Base-by-base conservation (phyloP, 2,797 vertebrate species). In the Tragelaphus eurycerus region DNA sequence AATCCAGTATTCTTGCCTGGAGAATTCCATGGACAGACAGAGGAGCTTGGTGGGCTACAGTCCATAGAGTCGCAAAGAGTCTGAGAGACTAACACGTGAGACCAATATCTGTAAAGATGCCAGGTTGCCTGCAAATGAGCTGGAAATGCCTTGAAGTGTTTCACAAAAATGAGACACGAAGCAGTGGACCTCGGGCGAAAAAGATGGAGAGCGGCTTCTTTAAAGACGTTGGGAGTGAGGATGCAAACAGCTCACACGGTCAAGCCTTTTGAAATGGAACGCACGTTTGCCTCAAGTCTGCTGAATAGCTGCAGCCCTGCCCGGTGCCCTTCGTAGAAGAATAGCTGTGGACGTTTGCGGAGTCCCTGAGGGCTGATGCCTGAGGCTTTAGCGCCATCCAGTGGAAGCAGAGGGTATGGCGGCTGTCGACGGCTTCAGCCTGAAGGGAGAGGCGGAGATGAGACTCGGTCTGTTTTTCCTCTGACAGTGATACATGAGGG, bases 381-480 rank as follows among this genome's bases (percentile, higher is more conserved):
- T 78, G 93, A 27, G 48, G 78, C 54, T 96, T 50, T 23, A 67
- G 84, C 7, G 91, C 96, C 97, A 95, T 59, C 97, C 9, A 94
- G 95, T 96, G 98, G 95, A n/a, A 0, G 0, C 0, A 0, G 1
- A 0, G 7, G n/a, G 87, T 43, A 95, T 90, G n/a, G 57, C 81
- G 38, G 38, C 50, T 17, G 7, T 5, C 11, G 52, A 27, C 38
- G 0, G 17, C 50, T 79, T 60, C 2, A 1, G 34, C 50, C 60
- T 54, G 4, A n/a, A 25, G 7, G 0, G 25, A 64, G 38, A 52
- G 46, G 64, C 48, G 2, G n/a, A 19, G 43, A 13, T 16, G 38
- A 64, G 10, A 25, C 4, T 0, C 0, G 0, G 15, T 38, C 48
- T 57, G 11, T 27, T 90, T 81, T 43, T 87, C 52, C 17, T 6